Evolutionary conservation across 2,113 vertebrate species (phyloP).

Genomic region (Colinus virginianus): DNA sequence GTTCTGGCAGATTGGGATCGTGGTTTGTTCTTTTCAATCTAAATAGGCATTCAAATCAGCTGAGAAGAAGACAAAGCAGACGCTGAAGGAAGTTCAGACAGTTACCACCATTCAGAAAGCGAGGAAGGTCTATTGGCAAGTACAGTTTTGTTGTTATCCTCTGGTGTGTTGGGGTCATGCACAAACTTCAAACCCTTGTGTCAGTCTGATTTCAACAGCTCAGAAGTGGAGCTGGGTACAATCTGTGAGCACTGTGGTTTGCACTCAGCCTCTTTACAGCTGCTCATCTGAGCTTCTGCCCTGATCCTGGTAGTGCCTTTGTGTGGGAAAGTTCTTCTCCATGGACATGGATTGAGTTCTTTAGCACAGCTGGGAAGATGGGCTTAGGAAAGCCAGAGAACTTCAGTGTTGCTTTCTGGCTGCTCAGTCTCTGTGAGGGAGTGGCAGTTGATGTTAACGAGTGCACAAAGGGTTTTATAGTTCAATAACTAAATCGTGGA

Average conservation of each 20-base stretch:
- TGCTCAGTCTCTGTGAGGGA: not conserved
- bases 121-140: constrained; percentile 97
- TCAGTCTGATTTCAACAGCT: not conserved
- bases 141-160: not conserved
- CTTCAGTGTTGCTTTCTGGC: not conserved
- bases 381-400: not conserved
- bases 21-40: not conserved
- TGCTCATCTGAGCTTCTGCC: not conserved
- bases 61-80: constrained; percentile 98
- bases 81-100: constrained; percentile 95
- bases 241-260: not conserved
- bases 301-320: not conserved
- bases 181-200: accelerated
- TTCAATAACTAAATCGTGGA: not conserved
- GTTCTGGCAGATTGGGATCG: accelerated
- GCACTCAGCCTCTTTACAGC: not conserved
- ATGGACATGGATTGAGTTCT: not conserved
- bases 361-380: not conserved
- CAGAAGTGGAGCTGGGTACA: accelerated
- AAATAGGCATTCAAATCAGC: constrained; percentile 95
- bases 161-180: accelerated
- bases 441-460: not conserved
- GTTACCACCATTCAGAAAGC: constrained; percentile 97
- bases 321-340: not conserved
- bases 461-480: not conserved